Conservation (phyloP, 30 jellyfish, hydroid and myxozoan genomes). For the Aurelia aurita complex sp. Pacific region DNA sequence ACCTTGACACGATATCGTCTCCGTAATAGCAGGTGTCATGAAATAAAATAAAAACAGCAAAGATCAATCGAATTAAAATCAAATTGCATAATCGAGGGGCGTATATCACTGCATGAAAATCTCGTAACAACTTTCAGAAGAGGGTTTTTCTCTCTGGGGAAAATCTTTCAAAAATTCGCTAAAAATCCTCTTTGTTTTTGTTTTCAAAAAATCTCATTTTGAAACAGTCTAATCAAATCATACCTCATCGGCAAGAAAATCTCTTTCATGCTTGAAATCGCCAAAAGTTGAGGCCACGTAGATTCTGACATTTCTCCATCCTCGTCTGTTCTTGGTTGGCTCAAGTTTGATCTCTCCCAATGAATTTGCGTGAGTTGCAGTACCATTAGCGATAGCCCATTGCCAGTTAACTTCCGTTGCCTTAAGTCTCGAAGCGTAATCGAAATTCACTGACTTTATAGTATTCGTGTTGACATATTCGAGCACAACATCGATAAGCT, state of each 20-base stretch:
- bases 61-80: too few species aligned
- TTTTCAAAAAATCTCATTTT: too few species aligned
- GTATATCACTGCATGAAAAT: too few species aligned
- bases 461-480: slow-evolving; percentile 66
- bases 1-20: too few species aligned
- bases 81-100: too few species aligned
- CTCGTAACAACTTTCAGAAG: too few species aligned
- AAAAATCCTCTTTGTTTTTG: too few species aligned
- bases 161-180: too few species aligned
- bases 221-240: not conserved
- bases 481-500: slow-evolving; percentile 73
- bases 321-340: slow-evolving; percentile 59
- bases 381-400: slow-evolving; percentile 80
- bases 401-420: slow-evolving; percentile 77
- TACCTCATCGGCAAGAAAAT: slow-evolving; percentile 54
- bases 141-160: too few species aligned
- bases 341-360: slow-evolving; percentile 19
- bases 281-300: slow-evolving; percentile 64
- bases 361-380: slow-evolving; percentile 24
- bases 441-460: slow-evolving; percentile 46
- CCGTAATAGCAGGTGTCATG: too few species aligned
- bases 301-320: slow-evolving; percentile 67
- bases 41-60: too few species aligned
- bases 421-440: slow-evolving; percentile 57
- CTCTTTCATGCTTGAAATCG: slow-evolving; percentile 71